phyloP scores from a whole-genome alignment of 2,888 invertebrate genomes.

The Zeuzera pyrina region DNA sequence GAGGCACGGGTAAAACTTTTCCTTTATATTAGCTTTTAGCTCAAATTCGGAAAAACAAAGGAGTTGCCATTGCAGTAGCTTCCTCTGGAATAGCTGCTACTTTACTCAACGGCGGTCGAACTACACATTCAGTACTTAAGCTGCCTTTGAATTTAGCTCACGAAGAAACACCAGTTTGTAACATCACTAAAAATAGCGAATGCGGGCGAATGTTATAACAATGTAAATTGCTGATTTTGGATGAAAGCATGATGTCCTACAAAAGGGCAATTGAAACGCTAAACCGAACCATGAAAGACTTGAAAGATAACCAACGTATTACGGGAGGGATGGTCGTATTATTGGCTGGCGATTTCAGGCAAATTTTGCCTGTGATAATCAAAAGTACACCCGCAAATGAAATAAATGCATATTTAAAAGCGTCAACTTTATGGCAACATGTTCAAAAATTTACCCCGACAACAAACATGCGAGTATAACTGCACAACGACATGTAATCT shows the following conservation, averaged over 20 bases:
- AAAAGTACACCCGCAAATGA: constrained; percentile 17
- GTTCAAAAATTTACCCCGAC: constrained; percentile 13
- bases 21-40: constrained; percentile 11
- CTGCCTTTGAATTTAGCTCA: no score
- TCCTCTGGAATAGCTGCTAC: no score
- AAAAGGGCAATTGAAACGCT: no score
- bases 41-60: constrained; percentile 14
- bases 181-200: constrained; percentile 15
- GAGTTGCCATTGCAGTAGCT: constrained; percentile 14
- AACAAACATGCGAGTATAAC: constrained; percentile 18
- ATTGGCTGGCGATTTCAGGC: no score
- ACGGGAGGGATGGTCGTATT: no score
- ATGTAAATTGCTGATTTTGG: no score
- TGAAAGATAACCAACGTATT: no score
- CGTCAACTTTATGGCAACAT: constrained; percentile 13
- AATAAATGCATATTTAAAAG: constrained; percentile 19
- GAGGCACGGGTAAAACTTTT: constrained; percentile 15
- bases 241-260: no score
- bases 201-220: constrained; percentile 9
- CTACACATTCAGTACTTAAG: no score
- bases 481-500: constrained; percentile 14
- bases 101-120: no score
- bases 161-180: no score
- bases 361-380: constrained; percentile 11
- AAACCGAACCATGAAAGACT: no score